Evolutionary conservation across 2,113 vertebrate genomes (phyloP).

Genomic region (Echinops telfairi): DNA sequence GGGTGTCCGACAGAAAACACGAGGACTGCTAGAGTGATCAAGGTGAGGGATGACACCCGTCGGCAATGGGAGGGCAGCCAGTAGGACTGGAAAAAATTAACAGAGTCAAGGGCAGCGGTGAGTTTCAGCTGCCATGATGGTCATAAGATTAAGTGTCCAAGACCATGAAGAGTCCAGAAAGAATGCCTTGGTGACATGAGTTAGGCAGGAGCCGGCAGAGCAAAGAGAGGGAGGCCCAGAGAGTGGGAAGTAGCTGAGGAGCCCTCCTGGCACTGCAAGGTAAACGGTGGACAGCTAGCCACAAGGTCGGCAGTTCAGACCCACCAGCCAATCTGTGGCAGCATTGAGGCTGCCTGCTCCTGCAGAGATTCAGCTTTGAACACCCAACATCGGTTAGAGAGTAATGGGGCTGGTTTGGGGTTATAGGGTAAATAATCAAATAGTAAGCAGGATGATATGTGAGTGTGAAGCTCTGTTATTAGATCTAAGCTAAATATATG

Average conservation of each 20-base stretch:
- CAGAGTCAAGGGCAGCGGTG: neutral
- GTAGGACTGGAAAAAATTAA: neutral
- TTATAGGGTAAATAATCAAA: neutral
- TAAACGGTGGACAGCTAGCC: too few relatives aligned
- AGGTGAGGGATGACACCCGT: neutral
- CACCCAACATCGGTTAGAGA: too few relatives aligned
- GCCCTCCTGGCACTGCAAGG: too few relatives aligned
- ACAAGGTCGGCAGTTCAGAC: too few relatives aligned
- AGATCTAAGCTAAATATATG: neutral
- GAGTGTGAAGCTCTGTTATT: neutral
- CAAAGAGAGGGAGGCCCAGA: fast-evolving
- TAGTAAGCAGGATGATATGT: fast-evolving
- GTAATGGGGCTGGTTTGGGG: too few relatives aligned
- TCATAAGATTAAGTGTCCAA: neutral
- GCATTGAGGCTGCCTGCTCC: too few relatives aligned
- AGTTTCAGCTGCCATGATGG: neutral
- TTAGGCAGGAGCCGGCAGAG: neutral
- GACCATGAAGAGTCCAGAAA: neutral
- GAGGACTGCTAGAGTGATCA: neutral
- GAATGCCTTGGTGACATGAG: neutral
- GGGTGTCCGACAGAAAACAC: too few relatives aligned
- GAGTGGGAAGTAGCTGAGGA: neutral
- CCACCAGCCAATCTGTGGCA: too few relatives aligned
- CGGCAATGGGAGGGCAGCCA: neutral
- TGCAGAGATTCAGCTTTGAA: too few relatives aligned